A percentile compares a stretch with the other conserved stretches of the same genome.
These are phyloP conservation scores for Stenodema calcarata DNA, from an alignment of 2,888 invertebrate genomes.

Conservation along the genomic window DNA sequence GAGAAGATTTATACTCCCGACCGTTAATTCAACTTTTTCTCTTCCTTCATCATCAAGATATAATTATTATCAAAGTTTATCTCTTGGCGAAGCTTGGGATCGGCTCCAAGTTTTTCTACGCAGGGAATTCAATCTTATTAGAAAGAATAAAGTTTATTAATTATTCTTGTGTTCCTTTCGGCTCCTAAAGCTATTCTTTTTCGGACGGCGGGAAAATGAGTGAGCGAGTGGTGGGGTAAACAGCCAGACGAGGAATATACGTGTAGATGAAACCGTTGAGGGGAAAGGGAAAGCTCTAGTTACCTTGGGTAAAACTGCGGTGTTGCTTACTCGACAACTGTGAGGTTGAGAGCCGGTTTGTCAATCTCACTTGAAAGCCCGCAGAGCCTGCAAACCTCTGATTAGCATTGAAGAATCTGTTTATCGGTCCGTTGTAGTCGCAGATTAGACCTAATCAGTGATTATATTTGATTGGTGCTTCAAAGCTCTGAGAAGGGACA, in stretches of 20 bases:
- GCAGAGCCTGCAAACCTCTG: too few species aligned
- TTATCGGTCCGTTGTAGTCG: too few species aligned
- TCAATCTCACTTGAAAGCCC: too few species aligned
- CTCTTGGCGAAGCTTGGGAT: not conserved
- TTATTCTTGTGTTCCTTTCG: not conserved
- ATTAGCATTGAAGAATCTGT: too few species aligned
- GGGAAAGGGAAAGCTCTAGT: not conserved
- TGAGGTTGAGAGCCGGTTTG: not conserved
- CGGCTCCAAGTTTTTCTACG: not conserved
- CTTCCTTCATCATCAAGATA: slow-evolving; percentile 33
- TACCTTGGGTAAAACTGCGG: not conserved
- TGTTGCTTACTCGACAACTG: not conserved
- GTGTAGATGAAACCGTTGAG: not conserved
- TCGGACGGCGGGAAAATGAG: not conserved
- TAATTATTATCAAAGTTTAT: slow-evolving; percentile 24
- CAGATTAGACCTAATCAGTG: too few species aligned
- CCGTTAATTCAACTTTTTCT: slow-evolving; percentile 35
- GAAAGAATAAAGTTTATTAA: slow-evolving; percentile 5
- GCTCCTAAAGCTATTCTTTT: not conserved
- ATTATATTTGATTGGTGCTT: too few species aligned
- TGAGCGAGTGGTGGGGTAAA: not conserved
- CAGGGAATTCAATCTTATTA: slow-evolving; percentile 1
- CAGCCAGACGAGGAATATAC: not conserved
- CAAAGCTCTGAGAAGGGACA: too few species aligned
- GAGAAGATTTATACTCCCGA: slow-evolving; percentile 14